phyloP scores from a whole-genome alignment of 2,113 vertebrate species.

The Alouatta palliata region DNA sequence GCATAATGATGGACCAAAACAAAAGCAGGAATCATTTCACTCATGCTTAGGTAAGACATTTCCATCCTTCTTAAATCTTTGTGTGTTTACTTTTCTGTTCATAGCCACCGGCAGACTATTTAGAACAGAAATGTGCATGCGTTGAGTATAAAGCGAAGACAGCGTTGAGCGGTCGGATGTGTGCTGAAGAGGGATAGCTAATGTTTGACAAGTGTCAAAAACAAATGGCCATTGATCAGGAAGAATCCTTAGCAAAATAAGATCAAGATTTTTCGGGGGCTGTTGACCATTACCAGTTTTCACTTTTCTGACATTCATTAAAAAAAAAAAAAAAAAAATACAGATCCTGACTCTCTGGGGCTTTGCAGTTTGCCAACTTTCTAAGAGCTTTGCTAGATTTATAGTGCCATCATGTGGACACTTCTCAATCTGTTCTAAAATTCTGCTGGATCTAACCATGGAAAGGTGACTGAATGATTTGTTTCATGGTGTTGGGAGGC shows the following conservation, averaged over 20 bases:
- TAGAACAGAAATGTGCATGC: background rate
- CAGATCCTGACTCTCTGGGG: background rate
- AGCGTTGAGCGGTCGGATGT: background rate
- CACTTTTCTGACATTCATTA: slow-evolving; percentile 41
- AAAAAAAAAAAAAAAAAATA: background rate
- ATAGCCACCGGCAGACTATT: background rate
- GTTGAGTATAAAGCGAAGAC: background rate
- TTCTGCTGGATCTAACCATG: background rate
- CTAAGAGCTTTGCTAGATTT: slow-evolving; percentile 19
- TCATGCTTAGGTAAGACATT: slow-evolving; percentile 6
- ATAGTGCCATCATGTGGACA: slow-evolving; percentile 83
- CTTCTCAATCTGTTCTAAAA: background rate
- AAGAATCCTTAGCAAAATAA: slow-evolving; percentile 5
- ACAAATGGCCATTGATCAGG: slow-evolving; percentile 1
- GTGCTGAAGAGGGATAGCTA: background rate
- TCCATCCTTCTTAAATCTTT: slow-evolving; percentile 40
- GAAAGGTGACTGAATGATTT: background rate
- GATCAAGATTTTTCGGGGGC: slow-evolving; percentile 15
- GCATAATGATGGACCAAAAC: slow-evolving; percentile 15
- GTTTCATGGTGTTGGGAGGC: fast-evolving
- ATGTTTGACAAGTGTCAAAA: slow-evolving; percentile 7
- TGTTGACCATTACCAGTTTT: background rate
- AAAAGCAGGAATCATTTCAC: slow-evolving; percentile 32
- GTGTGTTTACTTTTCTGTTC: slow-evolving; percentile 1
- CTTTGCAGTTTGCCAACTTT: background rate